These are phyloP conservation scores for Molothrus ater DNA, from an alignment of 2,797 vertebrate species.

Conservation along the genomic window DNA sequence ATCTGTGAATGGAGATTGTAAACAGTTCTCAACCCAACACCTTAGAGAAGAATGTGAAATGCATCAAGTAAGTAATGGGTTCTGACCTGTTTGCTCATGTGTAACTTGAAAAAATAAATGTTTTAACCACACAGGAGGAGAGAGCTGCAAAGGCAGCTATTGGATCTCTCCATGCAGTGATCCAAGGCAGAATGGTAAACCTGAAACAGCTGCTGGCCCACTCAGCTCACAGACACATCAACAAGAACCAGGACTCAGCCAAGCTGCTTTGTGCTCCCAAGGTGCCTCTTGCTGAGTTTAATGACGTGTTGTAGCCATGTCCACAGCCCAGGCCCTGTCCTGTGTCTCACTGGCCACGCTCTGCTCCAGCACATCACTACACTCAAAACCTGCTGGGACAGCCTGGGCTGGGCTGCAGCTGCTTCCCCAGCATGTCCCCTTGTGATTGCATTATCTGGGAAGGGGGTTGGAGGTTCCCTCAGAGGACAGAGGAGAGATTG, in stretches of 20 bases:
- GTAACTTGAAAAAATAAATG: background rate
- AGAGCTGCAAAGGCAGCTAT: background rate
- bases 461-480: background rate
- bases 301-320: background rate
- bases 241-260: background rate
- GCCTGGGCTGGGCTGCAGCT: background rate
- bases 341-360: fast-evolving
- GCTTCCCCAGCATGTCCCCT: background rate
- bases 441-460: fast-evolving
- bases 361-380: background rate
- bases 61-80: background rate
- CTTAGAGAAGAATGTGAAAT: background rate
- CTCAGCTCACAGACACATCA: background rate
- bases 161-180: background rate
- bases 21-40: background rate
- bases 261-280: background rate
- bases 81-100: background rate
- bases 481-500: background rate
- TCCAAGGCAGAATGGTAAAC: background rate
- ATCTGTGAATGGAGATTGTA: background rate
- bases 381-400: background rate
- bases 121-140: background rate
- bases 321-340: background rate
- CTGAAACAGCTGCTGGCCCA: background rate
- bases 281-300: background rate